phyloP scores from a whole-genome alignment of 1,140 invertebrate species.

The Eurosta solidaginis region DNA sequence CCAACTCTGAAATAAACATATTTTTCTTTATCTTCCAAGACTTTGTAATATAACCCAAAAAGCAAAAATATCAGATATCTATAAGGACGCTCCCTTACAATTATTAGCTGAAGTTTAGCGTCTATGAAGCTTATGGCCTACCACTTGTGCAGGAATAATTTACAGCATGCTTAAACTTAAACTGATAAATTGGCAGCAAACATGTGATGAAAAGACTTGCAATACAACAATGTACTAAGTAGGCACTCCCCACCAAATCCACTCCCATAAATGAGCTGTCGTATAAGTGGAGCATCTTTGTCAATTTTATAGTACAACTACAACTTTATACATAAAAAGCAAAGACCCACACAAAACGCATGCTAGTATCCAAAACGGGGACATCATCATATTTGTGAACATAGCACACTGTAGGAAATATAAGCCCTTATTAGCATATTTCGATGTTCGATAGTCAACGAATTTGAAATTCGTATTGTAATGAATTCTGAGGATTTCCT shows the following conservation, averaged over 20 bases:
- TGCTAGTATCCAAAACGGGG: neutral
- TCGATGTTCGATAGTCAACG: too few relatives aligned
- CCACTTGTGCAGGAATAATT: neutral
- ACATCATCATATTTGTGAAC: neutral
- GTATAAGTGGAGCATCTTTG: neutral
- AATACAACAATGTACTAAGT: neutral
- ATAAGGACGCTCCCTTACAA: too few relatives aligned
- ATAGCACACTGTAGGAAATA: too few relatives aligned
- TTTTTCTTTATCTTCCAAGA: too few relatives aligned
- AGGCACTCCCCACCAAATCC: neutral
- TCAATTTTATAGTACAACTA: neutral
- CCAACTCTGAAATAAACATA: too few relatives aligned
- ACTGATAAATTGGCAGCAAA: constrained; percentile 22
- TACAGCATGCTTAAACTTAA: neutral
- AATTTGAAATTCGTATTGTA: too few relatives aligned
- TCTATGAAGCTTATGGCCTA: neutral
- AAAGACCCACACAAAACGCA: neutral
- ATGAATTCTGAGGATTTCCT: too few relatives aligned
- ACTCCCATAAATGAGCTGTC: neutral
- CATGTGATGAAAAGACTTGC: neutral
- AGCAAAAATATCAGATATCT: too few relatives aligned
- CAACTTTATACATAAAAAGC: too few relatives aligned
- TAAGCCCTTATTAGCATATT: too few relatives aligned
- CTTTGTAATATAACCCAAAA: too few relatives aligned
- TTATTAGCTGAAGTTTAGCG: too few relatives aligned